Evolutionary conservation across 2,797 vertebrate genomes (phyloP), one percentile per base, ranked within the genome.

Genomic region (Manis javanica): DNA sequence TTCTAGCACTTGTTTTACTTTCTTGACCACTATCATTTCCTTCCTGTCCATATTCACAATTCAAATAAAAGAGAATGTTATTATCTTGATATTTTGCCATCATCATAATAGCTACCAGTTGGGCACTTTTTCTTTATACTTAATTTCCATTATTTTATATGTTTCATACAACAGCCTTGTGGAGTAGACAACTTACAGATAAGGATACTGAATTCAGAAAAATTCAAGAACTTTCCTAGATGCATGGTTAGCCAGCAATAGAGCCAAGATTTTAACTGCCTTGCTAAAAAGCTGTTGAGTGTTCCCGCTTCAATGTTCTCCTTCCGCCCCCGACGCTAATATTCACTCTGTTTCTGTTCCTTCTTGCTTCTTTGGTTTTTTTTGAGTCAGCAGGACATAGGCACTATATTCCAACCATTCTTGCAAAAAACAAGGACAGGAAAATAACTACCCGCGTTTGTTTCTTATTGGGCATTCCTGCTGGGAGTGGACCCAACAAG

Each of bases 21-120:
- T 72, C 42, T 94, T 75, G 19, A 90, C 97, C 95, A 74, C 83
- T 96, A 94, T 4, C 91, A n/a, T 97, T 98, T 96, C 91, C 86
- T 92, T 95, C 92, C 34, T 94, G 55, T 55, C 69, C 42, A 74
- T n/a, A 75, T 59, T 68, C 16, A 79, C 64, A 77, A 74, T 68
- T 84, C 78, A 79, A 78, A 78, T 46, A 37, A 83, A 81, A 90
- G 59, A 16, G 4, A 75, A 75, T 85, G 81, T 42, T 92, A 87
- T 90, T 77, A 49, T 34, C 55, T 34, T 71, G 31, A 31, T 37
- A 57, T 24, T 68, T 84, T 75, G n/a, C 39, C 39, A 51, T 90
- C 42, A 26, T 75, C 34, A 23, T 59, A 66, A 66, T 4, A 79
- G 21, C 37, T 34, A 19, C 3, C 34, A 7, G 19, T 6, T 74